phyloP scores from a whole-genome alignment of 1,140 invertebrate genomes.

The Drosophila athabasca region DNA sequence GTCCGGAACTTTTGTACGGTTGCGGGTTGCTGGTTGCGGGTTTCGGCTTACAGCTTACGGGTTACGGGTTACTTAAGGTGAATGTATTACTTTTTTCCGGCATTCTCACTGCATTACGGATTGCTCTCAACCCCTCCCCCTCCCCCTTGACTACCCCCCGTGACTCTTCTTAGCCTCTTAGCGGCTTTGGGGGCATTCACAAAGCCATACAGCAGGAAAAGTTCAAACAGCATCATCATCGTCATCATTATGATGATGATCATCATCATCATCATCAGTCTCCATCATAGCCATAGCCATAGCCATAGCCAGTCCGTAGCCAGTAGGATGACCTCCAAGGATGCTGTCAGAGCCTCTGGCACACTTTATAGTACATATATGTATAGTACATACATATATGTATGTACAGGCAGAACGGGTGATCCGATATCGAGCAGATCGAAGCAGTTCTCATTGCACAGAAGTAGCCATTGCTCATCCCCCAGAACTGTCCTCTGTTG shows the following conservation, averaged over 20 bases:
- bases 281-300: background rate
- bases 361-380: too few species aligned
- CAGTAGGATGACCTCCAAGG: too few species aligned
- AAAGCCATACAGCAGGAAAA: constrained; percentile 26
- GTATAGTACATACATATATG: too few species aligned
- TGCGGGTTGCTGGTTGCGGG: constrained; percentile 24
- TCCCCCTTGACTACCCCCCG: background rate
- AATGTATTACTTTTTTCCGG: constrained; percentile 58
- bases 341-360: too few species aligned
- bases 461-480: too few species aligned
- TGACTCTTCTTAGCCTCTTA: background rate
- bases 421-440: too few species aligned
- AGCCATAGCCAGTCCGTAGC: too few species aligned
- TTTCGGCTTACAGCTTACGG: constrained; percentile 36
- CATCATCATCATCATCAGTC: constrained; percentile 4
- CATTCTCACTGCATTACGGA: constrained; percentile 43
- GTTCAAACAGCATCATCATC: constrained; percentile 32
- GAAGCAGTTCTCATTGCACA: too few species aligned
- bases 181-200: background rate
- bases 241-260: constrained; percentile 21
- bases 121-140: too few species aligned
- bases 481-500: too few species aligned
- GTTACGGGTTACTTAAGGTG: constrained; percentile 58
- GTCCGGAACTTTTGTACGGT: constrained; percentile 32
- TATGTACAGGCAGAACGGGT: too few species aligned